Evolutionary conservation across 2,888 invertebrate genomes (phyloP), one percentile per base, ranked within the genome.

Genomic region (Molorchus minor): DNA sequence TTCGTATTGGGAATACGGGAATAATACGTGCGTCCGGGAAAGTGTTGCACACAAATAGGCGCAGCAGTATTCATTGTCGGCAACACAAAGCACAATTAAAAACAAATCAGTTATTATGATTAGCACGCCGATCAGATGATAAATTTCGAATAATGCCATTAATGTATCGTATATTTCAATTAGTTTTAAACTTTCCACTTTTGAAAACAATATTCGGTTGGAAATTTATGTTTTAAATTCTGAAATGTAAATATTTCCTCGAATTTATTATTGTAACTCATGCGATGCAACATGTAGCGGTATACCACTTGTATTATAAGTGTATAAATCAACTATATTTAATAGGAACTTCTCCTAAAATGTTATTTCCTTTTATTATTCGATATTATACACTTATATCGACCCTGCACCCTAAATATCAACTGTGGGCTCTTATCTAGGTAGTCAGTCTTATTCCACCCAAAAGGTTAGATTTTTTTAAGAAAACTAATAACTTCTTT

Each of bases 91-190:
- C 61, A 56, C 67, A 60, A 65, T 69, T 67, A 67, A 68, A 68
- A 68, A 68, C 67, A 61, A 67, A 67, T 69, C 56, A 65, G 63
- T 69, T 67, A 65, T 67, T 65, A 65, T 67, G 60, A 65, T 65
- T 58, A 62, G 63, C 58, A 47, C 61, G 40, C 56, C 58, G 45
- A 61, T 63, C 61, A 56, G 57, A 59, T 64, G 53, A 64, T 64
- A 64, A 65, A 65, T 65, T 61, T 56, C 54, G 47, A 51, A 57
- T 68, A 62, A 68, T 64, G 59, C 52, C 59, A 63, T 66, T 62
- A 67, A 67, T 68, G 62, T 61, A 65, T 68, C 56, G 57, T 58
- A 62, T 60, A 58, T 62, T 64, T 62, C 61, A 62, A 62, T 64
- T 62, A 57, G 47, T 61, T 66, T 62, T 64, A 55, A 58, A 61